Percentiles rank a stretch among this genome's conserved stretches.
phyloP scores from a whole-genome alignment of 2,113 vertebrate species.

The Strix aluco region DNA sequence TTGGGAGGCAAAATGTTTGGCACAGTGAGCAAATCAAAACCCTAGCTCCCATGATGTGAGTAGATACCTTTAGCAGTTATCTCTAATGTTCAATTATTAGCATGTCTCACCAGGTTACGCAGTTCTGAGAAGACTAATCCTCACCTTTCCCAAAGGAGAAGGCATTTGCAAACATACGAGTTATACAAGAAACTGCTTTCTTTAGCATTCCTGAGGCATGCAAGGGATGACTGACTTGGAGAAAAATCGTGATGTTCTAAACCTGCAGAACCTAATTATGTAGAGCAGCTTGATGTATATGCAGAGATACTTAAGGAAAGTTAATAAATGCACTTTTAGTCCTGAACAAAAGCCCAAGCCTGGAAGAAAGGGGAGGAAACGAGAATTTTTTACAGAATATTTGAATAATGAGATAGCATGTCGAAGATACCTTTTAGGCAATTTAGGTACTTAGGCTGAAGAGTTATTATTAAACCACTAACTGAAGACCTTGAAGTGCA shows the following conservation, averaged over 20 bases:
- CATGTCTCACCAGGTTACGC: neutral
- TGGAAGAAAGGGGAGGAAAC: constrained; percentile 4
- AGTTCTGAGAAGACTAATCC: neutral
- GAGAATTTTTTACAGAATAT: constrained; percentile 32
- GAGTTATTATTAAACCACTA: constrained; percentile 70
- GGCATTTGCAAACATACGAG: neutral
- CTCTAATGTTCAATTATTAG: neutral
- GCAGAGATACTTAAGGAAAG: neutral
- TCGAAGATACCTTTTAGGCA: constrained; percentile 38
- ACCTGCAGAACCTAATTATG: neutral
- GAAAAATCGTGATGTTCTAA: neutral
- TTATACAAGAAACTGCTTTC: neutral
- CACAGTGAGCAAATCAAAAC: neutral
- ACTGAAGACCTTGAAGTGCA: constrained; percentile 79
- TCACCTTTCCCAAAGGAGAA: neutral
- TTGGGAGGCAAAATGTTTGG: neutral
- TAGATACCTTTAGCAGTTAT: neutral
- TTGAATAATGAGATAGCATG: constrained; percentile 35
- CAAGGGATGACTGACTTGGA: neutral
- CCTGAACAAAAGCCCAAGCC: neutral
- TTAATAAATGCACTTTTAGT: constrained; percentile 4
- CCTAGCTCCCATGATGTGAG: neutral
- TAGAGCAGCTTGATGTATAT: neutral
- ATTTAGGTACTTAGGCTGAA: constrained; percentile 39
- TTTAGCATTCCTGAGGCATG: neutral